Base-by-base conservation (phyloP, 2,797 vertebrate genomes). In the Carcharodon carcharias region DNA sequence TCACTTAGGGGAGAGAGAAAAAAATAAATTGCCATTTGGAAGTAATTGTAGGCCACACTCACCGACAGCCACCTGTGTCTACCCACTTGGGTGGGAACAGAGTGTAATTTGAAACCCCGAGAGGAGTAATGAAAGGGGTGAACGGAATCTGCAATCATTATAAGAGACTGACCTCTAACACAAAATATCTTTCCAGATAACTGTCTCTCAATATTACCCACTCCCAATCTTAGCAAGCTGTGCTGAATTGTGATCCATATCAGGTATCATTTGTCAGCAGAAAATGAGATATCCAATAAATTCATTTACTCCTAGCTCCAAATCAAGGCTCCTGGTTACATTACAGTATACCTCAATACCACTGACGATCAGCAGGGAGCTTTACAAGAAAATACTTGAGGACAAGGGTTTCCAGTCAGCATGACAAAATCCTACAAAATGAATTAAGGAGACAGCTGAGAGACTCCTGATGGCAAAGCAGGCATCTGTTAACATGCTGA, bases 401-500 rank as follows among this genome's bases (percentile, higher is more conserved):
- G 45, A 26, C 67, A 56, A 18, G 45, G 28, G 7, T 54, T 58
- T 73, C 40, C 67, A 31, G 21, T 71, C 67, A 95, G 93, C 7
- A 14, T 50, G 35, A 65, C 61, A 65, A 61, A 65, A 93, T 67
- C 35, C 61, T 65, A 18, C 61, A 67, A 67, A 93, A 67, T 93
- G n/a, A 93, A 28, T 16, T n/a, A 92, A 67, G 61, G n/a, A 50
- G 40, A 45, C 18, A 93, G 63, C n/a, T 45, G 91, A 93, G 91
- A 63, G 58, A 58, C 54, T 85, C 45, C 40, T 40, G 58, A 92
- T 92, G 31, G 63, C 18, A 67, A 67, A 93, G 61, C 1, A 50
- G 82, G 21, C 45, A 85, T 93, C n/a, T 93, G 91, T 63, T 63
- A 40, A 93, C 3, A 23, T 93, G 91, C 91, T 93, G 63, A 93